phyloP scores from a whole-genome alignment of 2,888 invertebrate species.

The Crocallis elinguaria region DNA sequence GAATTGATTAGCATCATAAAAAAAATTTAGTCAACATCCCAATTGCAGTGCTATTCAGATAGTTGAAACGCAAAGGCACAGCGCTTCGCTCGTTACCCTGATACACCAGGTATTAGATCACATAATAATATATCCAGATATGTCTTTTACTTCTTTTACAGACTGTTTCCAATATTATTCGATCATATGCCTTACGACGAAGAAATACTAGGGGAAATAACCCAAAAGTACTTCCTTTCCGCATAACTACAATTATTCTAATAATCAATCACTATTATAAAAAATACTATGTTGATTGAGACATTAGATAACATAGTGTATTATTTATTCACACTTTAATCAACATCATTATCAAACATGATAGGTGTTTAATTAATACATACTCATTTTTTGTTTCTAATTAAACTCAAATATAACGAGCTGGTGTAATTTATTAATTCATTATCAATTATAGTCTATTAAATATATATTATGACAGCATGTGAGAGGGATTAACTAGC shows the following conservation, averaged over 20 bases:
- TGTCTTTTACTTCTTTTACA: no score
- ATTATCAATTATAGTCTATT: constrained; percentile 1
- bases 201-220: constrained; percentile 1
- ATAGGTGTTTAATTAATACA: constrained; percentile 23
- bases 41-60: no score
- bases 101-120: no score
- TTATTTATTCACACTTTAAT: constrained; percentile 23
- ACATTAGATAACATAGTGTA: constrained; percentile 5
- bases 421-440: constrained; percentile 17
- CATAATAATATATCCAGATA: no score
- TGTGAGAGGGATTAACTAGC: no score
- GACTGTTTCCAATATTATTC: no score
- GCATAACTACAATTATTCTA: constrained; percentile 3
- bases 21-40: no score
- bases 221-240: constrained; percentile 4
- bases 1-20: no score
- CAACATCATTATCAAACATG: constrained; percentile 22
- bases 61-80: no score
- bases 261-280: not conserved
- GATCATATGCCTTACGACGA: no score
- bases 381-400: constrained; percentile 18
- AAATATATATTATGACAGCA: constrained; percentile 7
- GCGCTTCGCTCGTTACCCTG: no score
- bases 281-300: constrained; percentile 7
- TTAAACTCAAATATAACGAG: constrained; percentile 18